Conservation (phyloP, 1,140 invertebrate genomes). For the Nephila pilipes region DNA sequence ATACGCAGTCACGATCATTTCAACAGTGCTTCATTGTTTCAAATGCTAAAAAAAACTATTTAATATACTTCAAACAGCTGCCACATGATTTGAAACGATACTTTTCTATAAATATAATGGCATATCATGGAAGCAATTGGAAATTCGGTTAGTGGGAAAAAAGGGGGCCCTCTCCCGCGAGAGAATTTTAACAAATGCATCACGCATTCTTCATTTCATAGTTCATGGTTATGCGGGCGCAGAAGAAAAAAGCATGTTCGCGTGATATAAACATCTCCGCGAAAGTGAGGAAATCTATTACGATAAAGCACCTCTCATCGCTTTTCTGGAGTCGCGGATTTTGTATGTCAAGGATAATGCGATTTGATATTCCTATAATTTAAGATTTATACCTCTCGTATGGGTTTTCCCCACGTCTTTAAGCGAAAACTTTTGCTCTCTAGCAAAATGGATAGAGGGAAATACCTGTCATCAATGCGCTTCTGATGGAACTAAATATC, state of each 20-base stretch:
- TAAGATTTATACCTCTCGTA: background rate
- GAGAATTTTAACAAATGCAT: background rate
- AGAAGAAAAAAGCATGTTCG: background rate
- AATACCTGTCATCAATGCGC: background rate
- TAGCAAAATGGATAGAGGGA: conserved; percentile 15
- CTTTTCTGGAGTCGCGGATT: conserved; percentile 3
- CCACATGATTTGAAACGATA: background rate
- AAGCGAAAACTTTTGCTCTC: background rate
- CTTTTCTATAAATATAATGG: background rate
- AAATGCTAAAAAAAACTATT: background rate
- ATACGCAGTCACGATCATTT: background rate
- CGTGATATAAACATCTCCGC: conserved; percentile 2
- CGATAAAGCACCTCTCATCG: background rate
- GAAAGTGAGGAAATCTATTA: conserved; percentile 40
- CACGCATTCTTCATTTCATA: conserved; percentile 48
- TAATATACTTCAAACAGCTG: background rate
- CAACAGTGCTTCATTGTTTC: background rate
- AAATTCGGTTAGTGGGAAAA: conserved; percentile 17
- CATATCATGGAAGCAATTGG: background rate
- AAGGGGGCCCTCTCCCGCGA: background rate
- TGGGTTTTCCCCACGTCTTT: background rate
- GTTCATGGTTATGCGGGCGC: conserved; percentile 47
- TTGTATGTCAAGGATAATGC: conserved; percentile 56
- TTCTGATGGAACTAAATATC: conserved; percentile 34
- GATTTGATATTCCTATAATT: conserved; percentile 34